Base-by-base conservation (phyloP, 2,888 invertebrate species). In the Erebia ligea region DNA sequence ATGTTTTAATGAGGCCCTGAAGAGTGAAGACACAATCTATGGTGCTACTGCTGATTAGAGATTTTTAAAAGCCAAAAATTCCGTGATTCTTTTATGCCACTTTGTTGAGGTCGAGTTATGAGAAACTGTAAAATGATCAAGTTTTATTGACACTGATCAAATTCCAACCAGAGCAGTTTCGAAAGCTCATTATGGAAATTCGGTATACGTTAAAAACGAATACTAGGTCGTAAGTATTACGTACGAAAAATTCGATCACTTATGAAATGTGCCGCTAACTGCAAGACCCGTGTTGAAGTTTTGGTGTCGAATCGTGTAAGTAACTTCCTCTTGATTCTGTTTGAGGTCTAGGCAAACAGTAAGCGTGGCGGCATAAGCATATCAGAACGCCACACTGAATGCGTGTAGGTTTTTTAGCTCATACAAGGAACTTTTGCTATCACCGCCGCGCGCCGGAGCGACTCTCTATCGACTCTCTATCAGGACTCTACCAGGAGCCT, bases 311-410 rank as follows among this genome's bases (percentile, higher is more conserved):
- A 67, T 70, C 71, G 67, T 48, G 67, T 58, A 66, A 54, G 54
- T 71, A 40, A 68, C 68, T 71, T 68, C 67, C 70, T 67, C 67
- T 71, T 63, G 48, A 45, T 67, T 65, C 64, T 48, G 63, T 64
- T 65, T 34, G 6, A 25, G 56, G 13, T 21, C 54, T 19, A 3
- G 54, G 4, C 13, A 57, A 1, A 57, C 11, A 57, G 2, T 11
- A 8, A 15, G 25, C 56, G 21, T 15, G 56, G 19, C 25, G 56
- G 54, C 11, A 10, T 8, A 9, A 10, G 17, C 19, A 19, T 10
- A 13, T 45, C 45, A 4, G 4, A 45, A 13, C 3, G 45, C 11
- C 3, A 13, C 13, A 13, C 13, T 45, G 13, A 45, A 45, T 45
- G 45, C 45, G 1, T 45, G 45, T 45, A 0, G 3, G 45, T 45